These are phyloP conservation scores for Volucella zonaria DNA, from an alignment of 2,888 invertebrate species.

Conservation along the genomic window DNA sequence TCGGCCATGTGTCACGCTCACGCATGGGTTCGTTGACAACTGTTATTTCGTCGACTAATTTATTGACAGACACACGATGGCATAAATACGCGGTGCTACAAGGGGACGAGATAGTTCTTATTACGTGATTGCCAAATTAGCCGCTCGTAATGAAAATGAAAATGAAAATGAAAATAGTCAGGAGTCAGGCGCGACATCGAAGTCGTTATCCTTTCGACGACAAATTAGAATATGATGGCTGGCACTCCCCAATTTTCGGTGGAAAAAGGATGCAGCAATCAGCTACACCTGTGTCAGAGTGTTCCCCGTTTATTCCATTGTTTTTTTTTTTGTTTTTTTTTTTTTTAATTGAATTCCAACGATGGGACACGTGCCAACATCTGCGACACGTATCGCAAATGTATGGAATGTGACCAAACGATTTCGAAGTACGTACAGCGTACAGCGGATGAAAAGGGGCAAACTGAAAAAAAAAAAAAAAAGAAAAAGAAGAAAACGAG, in stretches of 20 bases:
- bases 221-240: slow-evolving; percentile 73
- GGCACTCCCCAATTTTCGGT: slow-evolving; percentile 29
- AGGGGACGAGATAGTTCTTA: slow-evolving; percentile 10
- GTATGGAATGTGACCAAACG: slow-evolving; percentile 70
- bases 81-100: neutral
- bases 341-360: slow-evolving; percentile 80
- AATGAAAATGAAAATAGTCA: slow-evolving; percentile 29
- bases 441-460: neutral
- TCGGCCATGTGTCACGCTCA: slow-evolving; percentile 26
- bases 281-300: slow-evolving; percentile 67
- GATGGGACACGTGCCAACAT: slow-evolving; percentile 73
- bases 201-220: slow-evolving; percentile 63
- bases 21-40: slow-evolving; percentile 36
- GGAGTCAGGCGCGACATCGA: neutral
- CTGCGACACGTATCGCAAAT: slow-evolving; percentile 73
- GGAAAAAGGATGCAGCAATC: slow-evolving; percentile 72
- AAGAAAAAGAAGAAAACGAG: slow-evolving; percentile 14
- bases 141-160: slow-evolving; percentile 37
- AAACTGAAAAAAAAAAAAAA: slow-evolving; percentile 14
- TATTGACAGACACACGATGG: slow-evolving; percentile 46
- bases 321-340: slow-evolving; percentile 57
- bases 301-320: slow-evolving; percentile 24
- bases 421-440: slow-evolving; percentile 14
- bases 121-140: slow-evolving; percentile 69
- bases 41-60: slow-evolving; percentile 47